These are phyloP conservation scores for Steinernema carpocapsae DNA, from an alignment of 2,888 invertebrate species.

Conservation along the genomic window DNA sequence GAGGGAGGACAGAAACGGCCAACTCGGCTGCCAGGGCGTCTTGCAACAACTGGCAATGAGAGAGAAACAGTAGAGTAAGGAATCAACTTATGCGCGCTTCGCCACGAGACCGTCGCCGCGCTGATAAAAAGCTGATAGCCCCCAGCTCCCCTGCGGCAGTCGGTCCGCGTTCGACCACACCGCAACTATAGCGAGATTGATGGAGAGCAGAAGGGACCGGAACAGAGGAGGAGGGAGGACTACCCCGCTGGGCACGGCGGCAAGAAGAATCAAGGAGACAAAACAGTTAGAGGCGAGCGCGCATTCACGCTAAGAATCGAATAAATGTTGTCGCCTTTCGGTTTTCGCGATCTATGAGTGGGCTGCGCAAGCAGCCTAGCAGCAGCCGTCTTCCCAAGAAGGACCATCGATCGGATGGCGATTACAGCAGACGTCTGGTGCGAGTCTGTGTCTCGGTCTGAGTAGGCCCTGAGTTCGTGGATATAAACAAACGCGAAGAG, in stretches of 20 bases:
- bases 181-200: slow-evolving; percentile 32
- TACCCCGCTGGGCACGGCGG: neutral
- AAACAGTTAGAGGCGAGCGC: slow-evolving; percentile 16
- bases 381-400: neutral
- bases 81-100: slow-evolving; percentile 22
- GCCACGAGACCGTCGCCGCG: slow-evolving; percentile 16
- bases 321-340: slow-evolving; percentile 8
- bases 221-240: too few species aligned
- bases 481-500: slow-evolving; percentile 14
- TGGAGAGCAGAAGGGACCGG: neutral
- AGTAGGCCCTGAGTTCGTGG: neutral
- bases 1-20: slow-evolving; percentile 16
- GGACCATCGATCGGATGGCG: slow-evolving; percentile 18
- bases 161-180: slow-evolving; percentile 16
- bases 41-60: slow-evolving; percentile 27
- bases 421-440: neutral
- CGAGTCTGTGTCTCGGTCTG: neutral
- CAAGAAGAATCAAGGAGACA: slow-evolving; percentile 5
- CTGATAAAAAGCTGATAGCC: slow-evolving; percentile 32
- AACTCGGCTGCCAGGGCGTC: neutral
- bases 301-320: slow-evolving; percentile 22
- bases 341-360: slow-evolving; percentile 2
- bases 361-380: slow-evolving; percentile 1
- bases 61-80: slow-evolving; percentile 16
- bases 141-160: slow-evolving; percentile 27